Evolutionary conservation across 2,113 vertebrate genomes (phyloP).

Genomic region (Bubo bubo): DNA sequence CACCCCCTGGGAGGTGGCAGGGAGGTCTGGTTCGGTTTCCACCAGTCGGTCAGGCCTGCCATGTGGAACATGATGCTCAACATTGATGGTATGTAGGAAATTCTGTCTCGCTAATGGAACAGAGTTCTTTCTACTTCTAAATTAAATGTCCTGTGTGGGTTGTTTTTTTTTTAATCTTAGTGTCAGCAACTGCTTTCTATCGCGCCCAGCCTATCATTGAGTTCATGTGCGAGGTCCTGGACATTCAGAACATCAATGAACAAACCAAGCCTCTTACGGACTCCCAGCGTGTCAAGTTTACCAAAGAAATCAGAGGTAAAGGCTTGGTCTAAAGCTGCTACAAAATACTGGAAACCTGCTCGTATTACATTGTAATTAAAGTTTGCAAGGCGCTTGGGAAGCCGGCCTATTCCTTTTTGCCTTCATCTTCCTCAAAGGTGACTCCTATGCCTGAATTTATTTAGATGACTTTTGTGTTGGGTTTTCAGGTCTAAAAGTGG

Average conservation of each 20-base stretch:
- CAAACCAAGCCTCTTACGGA: constrained; percentile 98
- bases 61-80: constrained; percentile 99
- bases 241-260: constrained; percentile 98
- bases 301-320: constrained; percentile 98
- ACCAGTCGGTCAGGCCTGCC: constrained; percentile 96
- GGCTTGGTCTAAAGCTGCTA: not conserved
- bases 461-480: constrained; percentile 1
- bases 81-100: constrained; percentile 86
- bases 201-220: constrained; percentile 98
- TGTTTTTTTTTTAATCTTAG: constrained; percentile 68
- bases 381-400: not conserved
- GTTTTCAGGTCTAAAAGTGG: constrained; percentile 91
- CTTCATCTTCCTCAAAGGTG: not conserved
- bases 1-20: constrained; percentile 96
- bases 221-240: constrained; percentile 98
- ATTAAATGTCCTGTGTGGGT: not conserved
- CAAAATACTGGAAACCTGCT: not conserved
- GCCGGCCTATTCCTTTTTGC: not conserved
- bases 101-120: not conserved
- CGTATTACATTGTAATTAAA: not conserved
- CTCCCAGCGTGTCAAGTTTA: constrained; percentile 98
- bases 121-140: not conserved
- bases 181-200: constrained; percentile 98
- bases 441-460: not conserved
- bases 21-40: constrained; percentile 99